Conservation (phyloP, 2,888 invertebrate species). For the Eledona agricola region DNA sequence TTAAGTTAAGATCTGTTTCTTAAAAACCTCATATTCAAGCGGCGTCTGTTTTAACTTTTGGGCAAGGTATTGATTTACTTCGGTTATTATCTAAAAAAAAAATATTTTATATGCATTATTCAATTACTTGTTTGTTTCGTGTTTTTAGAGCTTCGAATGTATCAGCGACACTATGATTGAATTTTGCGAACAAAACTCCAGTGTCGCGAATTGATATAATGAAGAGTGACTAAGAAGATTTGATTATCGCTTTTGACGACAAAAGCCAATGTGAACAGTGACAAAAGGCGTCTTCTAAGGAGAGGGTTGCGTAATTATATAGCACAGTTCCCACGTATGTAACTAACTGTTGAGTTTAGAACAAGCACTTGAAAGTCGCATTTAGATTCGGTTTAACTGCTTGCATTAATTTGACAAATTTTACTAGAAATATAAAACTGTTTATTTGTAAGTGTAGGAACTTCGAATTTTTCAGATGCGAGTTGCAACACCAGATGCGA, state of each 20-base stretch:
- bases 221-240: conserved; percentile 47
- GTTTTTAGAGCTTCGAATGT: too few species aligned
- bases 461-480: too few species aligned
- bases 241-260: conserved; percentile 45
- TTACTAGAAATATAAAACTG: too few species aligned
- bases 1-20: too few species aligned
- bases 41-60: too few species aligned
- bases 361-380: conserved; percentile 25
- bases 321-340: conserved; percentile 43
- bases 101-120: too few species aligned
- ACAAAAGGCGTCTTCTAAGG: conserved; percentile 40
- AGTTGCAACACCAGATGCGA: too few species aligned
- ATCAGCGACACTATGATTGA: conserved; percentile 39
- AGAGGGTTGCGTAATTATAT: conserved; percentile 40
- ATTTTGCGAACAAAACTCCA: conserved; percentile 41
- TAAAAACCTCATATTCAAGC: too few species aligned
- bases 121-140: too few species aligned
- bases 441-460: too few species aligned
- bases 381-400: conserved; percentile 24
- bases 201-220: conserved; percentile 45
- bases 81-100: too few species aligned
- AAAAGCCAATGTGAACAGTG: conserved; percentile 37
- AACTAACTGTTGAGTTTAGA: conserved; percentile 44
- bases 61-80: too few species aligned
- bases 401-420: conserved; percentile 9